Percentiles rank a stretch among this genome's conserved stretches.
Evolutionary conservation across 2,888 invertebrate genomes (phyloP).

Genomic region (Oasisia sp.): DNA sequence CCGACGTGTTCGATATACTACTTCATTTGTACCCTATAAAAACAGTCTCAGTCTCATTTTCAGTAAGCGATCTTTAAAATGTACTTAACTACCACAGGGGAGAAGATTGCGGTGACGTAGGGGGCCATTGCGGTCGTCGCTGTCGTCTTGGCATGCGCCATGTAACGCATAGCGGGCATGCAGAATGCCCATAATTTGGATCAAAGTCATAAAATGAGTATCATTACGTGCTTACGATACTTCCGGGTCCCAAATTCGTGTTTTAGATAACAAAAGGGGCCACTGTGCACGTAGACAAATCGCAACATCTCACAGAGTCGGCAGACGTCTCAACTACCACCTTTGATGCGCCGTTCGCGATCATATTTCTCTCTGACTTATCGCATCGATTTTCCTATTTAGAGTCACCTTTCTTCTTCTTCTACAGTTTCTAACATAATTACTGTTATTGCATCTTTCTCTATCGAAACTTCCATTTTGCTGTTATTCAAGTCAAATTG

Average conservation of each 20-base stretch:
- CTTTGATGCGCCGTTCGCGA: background rate
- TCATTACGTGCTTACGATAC: background rate
- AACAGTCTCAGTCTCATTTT: background rate
- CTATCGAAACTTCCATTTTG: background rate
- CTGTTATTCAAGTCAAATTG: background rate
- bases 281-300: background rate
- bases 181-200: background rate
- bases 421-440: background rate
- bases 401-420: background rate
- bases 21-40: no score
- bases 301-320: background rate
- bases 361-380: background rate
- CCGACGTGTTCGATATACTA: no score
- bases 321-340: background rate
- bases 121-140: background rate
- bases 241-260: background rate
- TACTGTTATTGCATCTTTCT: background rate
- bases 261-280: background rate
- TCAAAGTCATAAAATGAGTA: background rate
- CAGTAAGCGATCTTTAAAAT: background rate
- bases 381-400: background rate
- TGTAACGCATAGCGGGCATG: background rate
- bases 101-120: no score
- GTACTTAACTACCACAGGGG: background rate
- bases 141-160: background rate